Conservation (phyloP, 2,888 invertebrate genomes). For the Ellobium chinense region DNA sequence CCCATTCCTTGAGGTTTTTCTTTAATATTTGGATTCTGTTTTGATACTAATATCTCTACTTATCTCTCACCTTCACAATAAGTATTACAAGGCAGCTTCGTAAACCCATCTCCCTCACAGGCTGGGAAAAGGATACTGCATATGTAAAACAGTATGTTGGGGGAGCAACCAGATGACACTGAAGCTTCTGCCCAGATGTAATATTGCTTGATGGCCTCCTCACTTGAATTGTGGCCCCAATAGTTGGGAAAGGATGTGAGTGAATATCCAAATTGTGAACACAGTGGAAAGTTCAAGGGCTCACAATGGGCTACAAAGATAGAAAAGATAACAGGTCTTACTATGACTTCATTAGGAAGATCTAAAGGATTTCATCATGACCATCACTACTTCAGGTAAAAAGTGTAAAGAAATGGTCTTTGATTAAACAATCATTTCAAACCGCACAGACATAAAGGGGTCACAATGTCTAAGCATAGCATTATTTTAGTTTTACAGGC, state of each 20-base stretch:
- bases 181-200: constrained; percentile 34
- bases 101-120: constrained; percentile 38
- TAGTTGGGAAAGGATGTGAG: constrained; percentile 50
- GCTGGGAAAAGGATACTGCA: constrained; percentile 55
- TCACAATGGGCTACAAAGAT: constrained; percentile 26
- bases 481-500: no score
- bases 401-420: background rate
- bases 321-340: background rate
- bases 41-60: no score
- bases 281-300: constrained; percentile 30
- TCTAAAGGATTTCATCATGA: no score
- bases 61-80: constrained; percentile 45
- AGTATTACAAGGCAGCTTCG: constrained; percentile 38
- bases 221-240: constrained; percentile 30
- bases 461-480: no score
- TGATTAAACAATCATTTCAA: background rate
- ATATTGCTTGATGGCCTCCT: constrained; percentile 36
- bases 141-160: constrained; percentile 51
- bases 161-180: constrained; percentile 47
- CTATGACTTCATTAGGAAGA: no score
- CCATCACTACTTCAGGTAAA: background rate
- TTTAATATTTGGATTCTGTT: no score
- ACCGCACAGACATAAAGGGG: background rate
- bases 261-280: constrained; percentile 49
- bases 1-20: no score